These are phyloP conservation scores for Cheilosia variabilis DNA, from an alignment of 2,888 invertebrate genomes.

Conservation along the genomic window DNA sequence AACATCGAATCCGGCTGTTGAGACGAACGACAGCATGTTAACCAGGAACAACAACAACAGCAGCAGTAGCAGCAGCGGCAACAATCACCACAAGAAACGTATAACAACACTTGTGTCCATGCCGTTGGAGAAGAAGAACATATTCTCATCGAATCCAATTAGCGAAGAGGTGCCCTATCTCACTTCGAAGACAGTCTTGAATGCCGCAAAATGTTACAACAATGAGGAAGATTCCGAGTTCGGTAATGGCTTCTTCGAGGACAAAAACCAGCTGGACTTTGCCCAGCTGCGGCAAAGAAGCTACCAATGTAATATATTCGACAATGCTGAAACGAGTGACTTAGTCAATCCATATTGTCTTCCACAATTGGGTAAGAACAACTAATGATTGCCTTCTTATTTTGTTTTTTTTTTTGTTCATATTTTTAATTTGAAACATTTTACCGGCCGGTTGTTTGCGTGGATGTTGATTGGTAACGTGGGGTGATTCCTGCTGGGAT, in stretches of 20 bases:
- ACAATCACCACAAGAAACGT: conserved; percentile 74
- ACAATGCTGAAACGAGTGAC: conserved; percentile 53
- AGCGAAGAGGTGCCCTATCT: conserved; percentile 82
- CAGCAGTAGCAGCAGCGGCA: neutral
- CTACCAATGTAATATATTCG: conserved; percentile 77
- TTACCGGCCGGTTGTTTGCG: too few relatives aligned
- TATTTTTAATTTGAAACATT: neutral
- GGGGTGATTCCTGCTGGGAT: too few relatives aligned
- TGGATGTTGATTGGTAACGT: too few relatives aligned
- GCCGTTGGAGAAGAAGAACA: conserved; percentile 80
- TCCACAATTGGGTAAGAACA: conserved; percentile 78
- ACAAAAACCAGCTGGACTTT: conserved; percentile 78
- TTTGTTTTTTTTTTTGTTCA: neutral
- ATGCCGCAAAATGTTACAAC: conserved; percentile 59
- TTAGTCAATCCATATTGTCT: conserved; percentile 77
- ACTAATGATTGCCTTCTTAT: neutral
- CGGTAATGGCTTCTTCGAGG: conserved; percentile 76
- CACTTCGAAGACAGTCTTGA: conserved; percentile 84
- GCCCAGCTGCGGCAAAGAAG: conserved; percentile 76
- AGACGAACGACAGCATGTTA: conserved; percentile 27
- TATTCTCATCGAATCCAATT: conserved; percentile 75
- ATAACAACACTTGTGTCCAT: conserved; percentile 80
- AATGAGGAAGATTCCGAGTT: conserved; percentile 74
- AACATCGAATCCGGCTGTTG: conserved; percentile 15
- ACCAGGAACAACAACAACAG: conserved; percentile 77